Evolutionary conservation across 2,797 vertebrate genomes (phyloP).

Genomic region (Astyanax mexicanus): DNA sequence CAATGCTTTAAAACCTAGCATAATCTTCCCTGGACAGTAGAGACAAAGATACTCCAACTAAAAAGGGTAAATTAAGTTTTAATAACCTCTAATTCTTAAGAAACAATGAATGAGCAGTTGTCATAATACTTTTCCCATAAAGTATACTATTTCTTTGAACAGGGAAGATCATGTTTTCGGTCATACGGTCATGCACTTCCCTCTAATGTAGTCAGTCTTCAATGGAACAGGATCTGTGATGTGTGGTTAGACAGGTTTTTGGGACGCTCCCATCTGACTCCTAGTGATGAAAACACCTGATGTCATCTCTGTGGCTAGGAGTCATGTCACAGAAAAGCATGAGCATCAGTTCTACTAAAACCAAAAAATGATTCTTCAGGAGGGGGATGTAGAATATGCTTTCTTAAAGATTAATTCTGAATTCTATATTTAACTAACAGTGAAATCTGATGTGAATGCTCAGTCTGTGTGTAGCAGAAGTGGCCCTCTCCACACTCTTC

Average conservation of each 20-base stretch:
- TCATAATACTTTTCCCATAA: background rate
- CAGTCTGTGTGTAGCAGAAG: constrained; percentile 10
- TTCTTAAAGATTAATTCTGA: too few species aligned
- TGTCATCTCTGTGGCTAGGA: constrained; percentile 32
- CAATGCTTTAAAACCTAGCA: too few species aligned
- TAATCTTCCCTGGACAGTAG: too few species aligned
- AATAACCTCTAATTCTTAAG: too few species aligned
- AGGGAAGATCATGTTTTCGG: background rate
- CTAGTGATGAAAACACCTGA: constrained; percentile 36
- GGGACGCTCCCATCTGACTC: constrained; percentile 11
- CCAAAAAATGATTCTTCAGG: too few species aligned
- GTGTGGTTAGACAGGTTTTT: constrained; percentile 46
- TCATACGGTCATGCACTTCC: constrained; percentile 5
- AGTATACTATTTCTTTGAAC: background rate
- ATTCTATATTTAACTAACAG: constrained; percentile 2
- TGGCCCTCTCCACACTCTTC: background rate
- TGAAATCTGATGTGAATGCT: constrained; percentile 16
- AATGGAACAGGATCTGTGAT: constrained; percentile 8
- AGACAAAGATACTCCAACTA: too few species aligned
- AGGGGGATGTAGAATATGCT: too few species aligned
- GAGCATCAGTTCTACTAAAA: constrained; percentile 27
- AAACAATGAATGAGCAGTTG: too few species aligned
- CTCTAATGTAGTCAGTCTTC: background rate
- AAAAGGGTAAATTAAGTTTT: too few species aligned
- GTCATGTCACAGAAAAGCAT: constrained; percentile 21